Conservation (phyloP, 30 jellyfish, hydroid and myxozoan species). For the Haliclystus octoradiatus region DNA sequence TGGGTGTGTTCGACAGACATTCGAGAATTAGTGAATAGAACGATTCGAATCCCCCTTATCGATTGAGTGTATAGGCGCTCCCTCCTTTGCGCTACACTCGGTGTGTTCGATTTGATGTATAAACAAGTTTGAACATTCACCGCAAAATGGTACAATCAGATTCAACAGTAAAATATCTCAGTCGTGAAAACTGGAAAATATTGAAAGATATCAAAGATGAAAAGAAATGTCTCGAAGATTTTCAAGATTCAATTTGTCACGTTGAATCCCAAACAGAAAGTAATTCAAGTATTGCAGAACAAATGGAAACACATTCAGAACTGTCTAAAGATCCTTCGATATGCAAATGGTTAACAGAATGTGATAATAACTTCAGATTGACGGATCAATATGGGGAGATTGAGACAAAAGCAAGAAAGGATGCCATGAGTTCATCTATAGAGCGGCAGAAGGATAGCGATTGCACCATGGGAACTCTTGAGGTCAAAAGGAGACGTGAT, state of each 20-base stretch:
- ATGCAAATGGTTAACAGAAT: background rate
- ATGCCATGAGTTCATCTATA: background rate
- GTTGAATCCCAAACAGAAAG: background rate
- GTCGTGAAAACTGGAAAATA: background rate
- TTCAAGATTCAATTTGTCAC: background rate
- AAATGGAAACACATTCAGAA: background rate
- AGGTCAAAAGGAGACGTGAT: background rate
- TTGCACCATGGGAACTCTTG: background rate
- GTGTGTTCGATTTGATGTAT: too few species aligned
- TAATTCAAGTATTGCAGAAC: too few species aligned
- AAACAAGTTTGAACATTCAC: too few species aligned
- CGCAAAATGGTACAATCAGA: too few species aligned
- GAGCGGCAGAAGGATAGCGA: background rate
- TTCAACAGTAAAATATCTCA: too few species aligned
- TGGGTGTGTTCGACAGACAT: too few species aligned
- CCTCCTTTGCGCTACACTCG: too few species aligned
- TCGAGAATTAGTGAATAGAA: too few species aligned
- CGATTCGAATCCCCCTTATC: too few species aligned
- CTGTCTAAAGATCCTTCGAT: background rate
- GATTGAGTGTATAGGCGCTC: too few species aligned
- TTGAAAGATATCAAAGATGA: background rate
- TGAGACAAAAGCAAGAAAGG: background rate
- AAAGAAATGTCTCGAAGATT: background rate
- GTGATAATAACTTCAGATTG: background rate
- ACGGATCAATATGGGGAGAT: background rate